Base-by-base conservation (phyloP, 2,797 vertebrate genomes). In the Myotis daubentonii region DNA sequence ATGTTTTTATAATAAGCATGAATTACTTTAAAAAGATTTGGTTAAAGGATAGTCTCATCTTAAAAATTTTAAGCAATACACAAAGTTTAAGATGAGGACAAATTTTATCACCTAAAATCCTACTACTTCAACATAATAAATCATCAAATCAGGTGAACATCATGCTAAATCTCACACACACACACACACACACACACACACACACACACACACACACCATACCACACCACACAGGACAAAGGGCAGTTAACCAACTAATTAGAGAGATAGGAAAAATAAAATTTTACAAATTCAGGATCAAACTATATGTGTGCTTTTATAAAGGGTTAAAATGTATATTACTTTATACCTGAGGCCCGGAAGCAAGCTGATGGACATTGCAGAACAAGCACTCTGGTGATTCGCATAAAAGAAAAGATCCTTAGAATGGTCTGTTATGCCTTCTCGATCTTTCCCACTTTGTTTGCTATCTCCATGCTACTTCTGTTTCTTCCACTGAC, bases 51-150 rank as follows among this genome's bases (percentile, higher is more conserved):
- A 22, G n/a, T 95, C 15, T 70, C 28, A 65, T 80, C 55, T 60
- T 2, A 85, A 57, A 85, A 33, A 16, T 57, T 66, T 47, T 23
- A 91, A 49, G 13, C 36, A 80, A 20, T 57, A 38, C 3, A 57
- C 30, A 84, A 91, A 91, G 71, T 8, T 57, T 47, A 80, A 82
- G 57, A 95, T 41, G 51, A 93, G 30, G 92, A 84, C 12, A 72
- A 85, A 70, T 60, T 76, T 51, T 76, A 33, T 53, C 30, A 82
- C 28, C 11, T 89, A 55, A 85, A 94, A 87, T 47, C n/a, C n/a
- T 62, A 28, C 1, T 28, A 41, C 12, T 81, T 88, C 16, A 41
- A 47, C 84, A 41, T 83, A 62, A 75, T 85, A 36, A 49, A 87
- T 89, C 38, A 44, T 38, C 51, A 57, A n/a, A 57, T 90, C 38